Percentiles rank a stretch among this genome's conserved stretches.
Conservation (phyloP, 2,888 invertebrate species). For the Trypoxylon attenuatum region DNA sequence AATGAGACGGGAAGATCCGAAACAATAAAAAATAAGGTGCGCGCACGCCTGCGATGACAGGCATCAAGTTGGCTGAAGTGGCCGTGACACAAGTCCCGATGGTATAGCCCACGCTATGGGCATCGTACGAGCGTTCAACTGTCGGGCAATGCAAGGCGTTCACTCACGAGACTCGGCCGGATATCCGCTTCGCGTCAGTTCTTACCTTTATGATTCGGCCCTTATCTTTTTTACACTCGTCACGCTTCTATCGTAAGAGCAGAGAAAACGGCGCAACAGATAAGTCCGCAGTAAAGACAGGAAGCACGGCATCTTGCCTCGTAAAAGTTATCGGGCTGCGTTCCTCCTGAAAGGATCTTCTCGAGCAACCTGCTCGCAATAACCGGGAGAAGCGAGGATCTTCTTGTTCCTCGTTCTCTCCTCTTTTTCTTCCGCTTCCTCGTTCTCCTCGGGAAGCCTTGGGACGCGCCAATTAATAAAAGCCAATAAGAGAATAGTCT, state of each 20-base stretch:
- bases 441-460: not conserved
- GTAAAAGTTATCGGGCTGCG: conserved; percentile 35
- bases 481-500: no score
- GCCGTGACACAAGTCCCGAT: no score
- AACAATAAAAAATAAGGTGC: conserved; percentile 12
- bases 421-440: not conserved
- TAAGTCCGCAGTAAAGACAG: conserved; percentile 36
- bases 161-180: not conserved
- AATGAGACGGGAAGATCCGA: conserved; percentile 7
- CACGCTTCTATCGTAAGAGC: not conserved
- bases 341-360: not conserved
- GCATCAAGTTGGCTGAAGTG: no score
- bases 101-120: not conserved
- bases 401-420: not conserved
- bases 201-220: not conserved
- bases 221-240: not conserved
- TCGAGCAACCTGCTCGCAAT: not conserved
- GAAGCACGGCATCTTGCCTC: conserved; percentile 18
- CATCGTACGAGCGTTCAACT: not conserved
- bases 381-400: not conserved
- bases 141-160: not conserved
- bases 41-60: no score
- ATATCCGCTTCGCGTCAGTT: not conserved
- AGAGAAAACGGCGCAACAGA: conserved; percentile 7
- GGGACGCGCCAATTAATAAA: not conserved